phyloP scores from a whole-genome alignment of 2,888 invertebrate genomes.

The Labia minor region DNA sequence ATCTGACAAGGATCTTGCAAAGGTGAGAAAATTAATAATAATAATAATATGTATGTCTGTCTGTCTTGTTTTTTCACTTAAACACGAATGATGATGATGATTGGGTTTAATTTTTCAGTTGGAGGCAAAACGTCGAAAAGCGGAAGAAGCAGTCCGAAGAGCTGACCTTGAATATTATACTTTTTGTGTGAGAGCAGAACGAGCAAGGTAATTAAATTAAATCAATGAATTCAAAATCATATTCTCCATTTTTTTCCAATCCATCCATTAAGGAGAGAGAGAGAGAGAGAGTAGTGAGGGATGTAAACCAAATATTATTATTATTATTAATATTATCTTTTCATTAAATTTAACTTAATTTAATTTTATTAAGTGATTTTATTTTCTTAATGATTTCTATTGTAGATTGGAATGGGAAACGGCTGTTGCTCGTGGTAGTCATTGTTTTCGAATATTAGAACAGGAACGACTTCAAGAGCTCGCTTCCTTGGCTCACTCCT shows the following conservation, averaged over 20 bases:
- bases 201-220: conserved; percentile 62
- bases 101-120: conserved; percentile 41
- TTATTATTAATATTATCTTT: no score
- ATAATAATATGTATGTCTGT: no score
- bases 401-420: conserved; percentile 81
- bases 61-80: conserved; percentile 17
- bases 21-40: conserved; percentile 40
- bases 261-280: no score
- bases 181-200: conserved; percentile 78
- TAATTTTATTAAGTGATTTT: no score
- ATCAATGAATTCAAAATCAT: conserved; percentile 17
- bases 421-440: conserved; percentile 73
- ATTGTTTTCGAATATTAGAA: conserved; percentile 77
- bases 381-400: no score
- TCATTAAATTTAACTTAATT: no score
- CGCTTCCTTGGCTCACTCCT: conserved; percentile 52
- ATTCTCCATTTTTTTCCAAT: neutral
- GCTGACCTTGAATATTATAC: conserved; percentile 91
- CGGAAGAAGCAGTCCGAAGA: conserved; percentile 80
- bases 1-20: conserved; percentile 47
- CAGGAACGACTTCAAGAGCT: conserved; percentile 77
- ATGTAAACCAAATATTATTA: no score
- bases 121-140: conserved; percentile 78
- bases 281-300: no score
- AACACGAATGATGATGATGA: conserved; percentile 24